Evolutionary conservation across 2,113 vertebrate species (phyloP).

Genomic region (Sapayoa aenigma): DNA sequence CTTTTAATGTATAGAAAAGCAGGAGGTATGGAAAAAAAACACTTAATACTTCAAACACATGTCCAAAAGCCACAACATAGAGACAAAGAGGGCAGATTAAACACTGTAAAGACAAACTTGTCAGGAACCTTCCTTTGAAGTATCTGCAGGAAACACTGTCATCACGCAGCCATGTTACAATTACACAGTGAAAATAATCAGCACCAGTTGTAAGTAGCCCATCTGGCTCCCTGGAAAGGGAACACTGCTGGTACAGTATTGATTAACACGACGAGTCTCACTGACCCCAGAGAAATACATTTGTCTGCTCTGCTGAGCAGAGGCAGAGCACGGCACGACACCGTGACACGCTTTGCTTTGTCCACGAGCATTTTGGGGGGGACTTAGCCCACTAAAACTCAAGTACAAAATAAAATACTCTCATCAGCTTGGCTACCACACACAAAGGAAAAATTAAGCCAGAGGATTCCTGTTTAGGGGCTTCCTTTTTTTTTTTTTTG

Average conservation of each 20-base stretch:
- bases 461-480: background rate
- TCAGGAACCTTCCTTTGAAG: slow-evolving; percentile 48
- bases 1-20: background rate
- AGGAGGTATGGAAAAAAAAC: background rate
- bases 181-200: slow-evolving; percentile 56
- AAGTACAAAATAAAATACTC: background rate
- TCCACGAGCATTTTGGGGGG: background rate
- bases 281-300: slow-evolving; percentile 37
- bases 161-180: slow-evolving; percentile 60
- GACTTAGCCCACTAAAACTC: background rate
- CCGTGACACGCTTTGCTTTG: background rate
- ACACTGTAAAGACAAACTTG: background rate
- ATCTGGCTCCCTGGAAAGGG: slow-evolving; percentile 47
- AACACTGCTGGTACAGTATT: slow-evolving; percentile 24
- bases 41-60: slow-evolving; percentile 8
- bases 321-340: background rate
- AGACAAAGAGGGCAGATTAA: slow-evolving; percentile 41
- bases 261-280: slow-evolving; percentile 35
- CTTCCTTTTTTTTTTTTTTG: background rate
- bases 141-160: slow-evolving; percentile 60
- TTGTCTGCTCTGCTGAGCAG: slow-evolving; percentile 24
- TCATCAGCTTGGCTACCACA: background rate
- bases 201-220: slow-evolving; percentile 46
- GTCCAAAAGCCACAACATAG: slow-evolving; percentile 47
- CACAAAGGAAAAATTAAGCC: background rate